A percentile compares a stretch with the other conserved stretches of the same genome.
phyloP scores from a whole-genome alignment of 2,888 invertebrate genomes.

The Drosophila rubida region DNA sequence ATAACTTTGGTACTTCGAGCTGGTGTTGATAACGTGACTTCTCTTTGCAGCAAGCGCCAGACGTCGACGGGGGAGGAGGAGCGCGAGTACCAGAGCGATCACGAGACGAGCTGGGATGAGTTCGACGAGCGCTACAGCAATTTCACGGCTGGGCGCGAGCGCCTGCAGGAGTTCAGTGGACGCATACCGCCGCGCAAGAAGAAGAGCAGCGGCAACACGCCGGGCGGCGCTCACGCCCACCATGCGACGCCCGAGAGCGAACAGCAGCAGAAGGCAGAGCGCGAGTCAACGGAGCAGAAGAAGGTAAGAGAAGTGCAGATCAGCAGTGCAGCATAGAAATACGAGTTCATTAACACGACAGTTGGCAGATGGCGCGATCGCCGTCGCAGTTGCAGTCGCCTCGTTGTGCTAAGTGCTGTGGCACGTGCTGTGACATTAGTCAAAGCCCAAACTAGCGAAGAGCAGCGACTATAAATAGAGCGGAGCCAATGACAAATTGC shows the following conservation, averaged over 20 bases:
- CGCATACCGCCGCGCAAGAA: constrained; percentile 85
- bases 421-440: constrained; percentile 70
- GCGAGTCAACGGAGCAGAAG: constrained; percentile 32
- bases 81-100: constrained; percentile 84
- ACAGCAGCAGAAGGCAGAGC: constrained; percentile 22
- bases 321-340: too few species aligned
- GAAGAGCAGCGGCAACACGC: constrained; percentile 73
- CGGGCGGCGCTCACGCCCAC: constrained; percentile 4
- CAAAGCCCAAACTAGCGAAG: constrained; percentile 61
- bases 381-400: too few species aligned
- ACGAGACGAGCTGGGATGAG: constrained; percentile 85
- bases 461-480: constrained; percentile 59
- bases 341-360: constrained; percentile 66
- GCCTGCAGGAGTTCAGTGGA: constrained; percentile 85
- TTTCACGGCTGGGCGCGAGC: constrained; percentile 84
- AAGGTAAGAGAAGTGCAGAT: constrained; percentile 67
- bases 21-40: too few species aligned
- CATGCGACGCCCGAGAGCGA: neutral
- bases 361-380: neutral
- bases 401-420: constrained; percentile 28
- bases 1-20: too few species aligned
- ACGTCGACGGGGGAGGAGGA: constrained; percentile 85
- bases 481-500: constrained; percentile 71
- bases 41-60: constrained; percentile 80
- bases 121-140: constrained; percentile 84